Conservation (phyloP, 2,888 invertebrate species). For the Limnephilus lunatus region DNA sequence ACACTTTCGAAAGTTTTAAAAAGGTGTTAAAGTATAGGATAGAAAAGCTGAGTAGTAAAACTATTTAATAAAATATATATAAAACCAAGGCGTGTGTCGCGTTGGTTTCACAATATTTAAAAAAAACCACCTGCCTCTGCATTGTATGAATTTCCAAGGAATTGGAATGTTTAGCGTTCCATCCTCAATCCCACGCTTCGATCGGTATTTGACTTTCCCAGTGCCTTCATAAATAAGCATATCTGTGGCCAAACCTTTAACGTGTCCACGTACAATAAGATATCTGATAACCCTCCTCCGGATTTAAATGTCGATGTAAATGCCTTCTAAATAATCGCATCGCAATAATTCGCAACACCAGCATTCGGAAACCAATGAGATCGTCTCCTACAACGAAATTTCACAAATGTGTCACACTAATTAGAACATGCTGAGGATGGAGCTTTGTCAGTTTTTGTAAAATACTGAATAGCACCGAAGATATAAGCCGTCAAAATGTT, state of each 20-base stretch:
- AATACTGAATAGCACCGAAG: no score
- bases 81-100: no score
- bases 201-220: neutral
- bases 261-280: neutral
- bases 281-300: neutral
- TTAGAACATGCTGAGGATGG: no score
- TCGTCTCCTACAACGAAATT: neutral
- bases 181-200: neutral
- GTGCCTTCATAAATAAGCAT: slow-evolving; percentile 3
- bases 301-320: slow-evolving; percentile 24
- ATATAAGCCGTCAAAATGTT: no score
- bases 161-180: neutral
- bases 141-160: neutral
- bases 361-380: neutral
- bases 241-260: slow-evolving; percentile 9
- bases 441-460: no score
- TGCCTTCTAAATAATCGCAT: neutral
- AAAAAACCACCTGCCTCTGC: neutral
- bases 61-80: no score
- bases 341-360: neutral
- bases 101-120: neutral
- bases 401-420: no score
- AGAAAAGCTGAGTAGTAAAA: no score
- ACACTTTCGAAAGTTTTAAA: no score
- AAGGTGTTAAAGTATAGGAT: no score